Evolutionary conservation across 2,888 invertebrate genomes (phyloP).

Genomic region (Cephalotes varians): DNA sequence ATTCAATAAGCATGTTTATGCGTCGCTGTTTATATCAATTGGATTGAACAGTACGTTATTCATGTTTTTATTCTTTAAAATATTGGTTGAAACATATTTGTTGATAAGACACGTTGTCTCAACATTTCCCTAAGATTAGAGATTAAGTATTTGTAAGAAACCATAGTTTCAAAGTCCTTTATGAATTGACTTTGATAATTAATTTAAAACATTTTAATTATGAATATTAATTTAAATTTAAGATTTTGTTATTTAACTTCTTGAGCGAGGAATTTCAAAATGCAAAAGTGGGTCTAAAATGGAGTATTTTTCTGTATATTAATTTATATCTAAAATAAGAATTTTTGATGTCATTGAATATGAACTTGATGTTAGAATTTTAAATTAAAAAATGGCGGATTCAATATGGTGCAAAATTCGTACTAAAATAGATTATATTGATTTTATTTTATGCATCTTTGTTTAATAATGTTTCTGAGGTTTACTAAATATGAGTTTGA

Average conservation of each 20-base stretch:
- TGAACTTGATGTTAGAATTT: no score
- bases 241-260: neutral
- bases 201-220: neutral
- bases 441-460: no score
- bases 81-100: constrained; percentile 99
- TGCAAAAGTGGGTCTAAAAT: no score
- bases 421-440: no score
- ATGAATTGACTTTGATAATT: neutral
- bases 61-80: constrained; percentile 89
- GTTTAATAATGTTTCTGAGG: no score
- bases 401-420: no score
- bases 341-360: no score
- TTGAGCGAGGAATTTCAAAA: no score
- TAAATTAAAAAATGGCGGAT: no score
- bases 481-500: no score
- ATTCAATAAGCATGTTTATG: neutral
- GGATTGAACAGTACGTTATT: neutral
- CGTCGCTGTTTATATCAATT: neutral
- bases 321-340: no score
- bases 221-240: neutral
- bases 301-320: no score
- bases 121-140: constrained; percentile 99
- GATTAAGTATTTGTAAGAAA: neutral
- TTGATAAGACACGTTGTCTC: constrained; percentile 99
- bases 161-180: neutral